phyloP scores from a whole-genome alignment of 2,113 vertebrate genomes.

The Lathamus discolor region DNA sequence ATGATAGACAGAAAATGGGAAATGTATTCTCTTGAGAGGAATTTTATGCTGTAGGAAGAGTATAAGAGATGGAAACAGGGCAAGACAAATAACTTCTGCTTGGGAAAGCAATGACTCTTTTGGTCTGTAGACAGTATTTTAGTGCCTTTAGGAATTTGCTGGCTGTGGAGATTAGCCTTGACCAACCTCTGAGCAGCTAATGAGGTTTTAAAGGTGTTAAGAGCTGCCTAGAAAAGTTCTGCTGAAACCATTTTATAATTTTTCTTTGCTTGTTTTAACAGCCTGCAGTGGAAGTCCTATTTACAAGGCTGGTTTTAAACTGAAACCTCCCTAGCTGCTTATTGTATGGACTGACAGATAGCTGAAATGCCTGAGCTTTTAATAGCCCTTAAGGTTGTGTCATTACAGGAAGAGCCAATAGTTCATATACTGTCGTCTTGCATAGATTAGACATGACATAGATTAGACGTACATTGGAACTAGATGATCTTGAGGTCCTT shows the following conservation, averaged over 20 bases:
- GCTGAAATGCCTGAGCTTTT: constrained; percentile 1
- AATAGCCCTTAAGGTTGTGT: neutral
- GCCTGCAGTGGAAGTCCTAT: neutral
- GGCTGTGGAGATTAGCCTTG: neutral
- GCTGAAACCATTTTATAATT: neutral
- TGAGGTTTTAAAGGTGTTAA: neutral
- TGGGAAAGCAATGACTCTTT: neutral
- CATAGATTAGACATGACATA: neutral
- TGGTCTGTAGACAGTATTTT: neutral
- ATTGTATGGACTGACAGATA: neutral
- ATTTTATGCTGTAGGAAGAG: neutral
- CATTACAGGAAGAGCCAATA: neutral
- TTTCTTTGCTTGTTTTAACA: neutral
- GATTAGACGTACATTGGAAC: too few relatives aligned
- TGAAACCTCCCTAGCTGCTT: neutral
- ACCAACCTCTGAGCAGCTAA: neutral
- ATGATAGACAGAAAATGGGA: neutral
- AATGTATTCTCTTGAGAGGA: neutral
- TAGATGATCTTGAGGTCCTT: too few relatives aligned
- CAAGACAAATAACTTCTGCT: neutral
- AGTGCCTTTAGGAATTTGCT: neutral
- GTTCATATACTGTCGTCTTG: neutral
- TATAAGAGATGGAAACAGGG: neutral
- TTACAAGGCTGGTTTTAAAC: neutral
- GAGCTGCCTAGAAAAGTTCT: neutral